Evolutionary conservation across 2,113 vertebrate genomes (phyloP).

Genomic region (Chaenogobius annularis): DNA sequence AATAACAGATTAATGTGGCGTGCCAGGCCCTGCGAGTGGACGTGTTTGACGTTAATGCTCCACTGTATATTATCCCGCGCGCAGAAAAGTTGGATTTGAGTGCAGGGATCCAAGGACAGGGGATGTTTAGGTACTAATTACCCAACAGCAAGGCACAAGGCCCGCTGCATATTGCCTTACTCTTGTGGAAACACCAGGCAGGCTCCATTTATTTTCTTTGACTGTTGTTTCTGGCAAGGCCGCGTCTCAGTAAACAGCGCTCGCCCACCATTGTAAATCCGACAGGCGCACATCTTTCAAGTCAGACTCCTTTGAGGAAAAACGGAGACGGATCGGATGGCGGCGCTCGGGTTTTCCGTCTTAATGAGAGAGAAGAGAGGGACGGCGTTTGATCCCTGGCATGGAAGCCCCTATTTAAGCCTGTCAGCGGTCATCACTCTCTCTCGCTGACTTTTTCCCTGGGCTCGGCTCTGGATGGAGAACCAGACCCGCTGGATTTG

Average conservation of each 20-base stretch:
- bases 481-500: conserved; percentile 39
- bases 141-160: conserved; percentile 77
- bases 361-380: conserved; percentile 81
- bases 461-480: conserved; percentile 44
- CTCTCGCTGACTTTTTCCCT: conserved; percentile 29
- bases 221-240: conserved; percentile 81
- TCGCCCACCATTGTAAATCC: conserved; percentile 80
- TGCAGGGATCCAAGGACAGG: conserved; percentile 74
- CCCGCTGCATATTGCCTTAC: conserved; percentile 78
- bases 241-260: conserved; percentile 76
- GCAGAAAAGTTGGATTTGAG: conserved; percentile 72
- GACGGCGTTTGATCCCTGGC: conserved; percentile 78
- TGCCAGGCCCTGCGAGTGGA: conserved; percentile 69
- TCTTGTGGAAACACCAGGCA: conserved; percentile 80
- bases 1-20: conserved; percentile 76
- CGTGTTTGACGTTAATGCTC: conserved; percentile 81
- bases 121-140: conserved; percentile 82
- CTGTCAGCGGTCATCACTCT: conserved; percentile 77
- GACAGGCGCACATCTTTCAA: conserved; percentile 80
- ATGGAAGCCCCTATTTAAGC: conserved; percentile 80
- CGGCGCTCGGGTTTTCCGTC: conserved; percentile 74
- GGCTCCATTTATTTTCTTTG: conserved; percentile 81
- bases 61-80: conserved; percentile 77
- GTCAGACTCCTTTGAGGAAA: conserved; percentile 79
- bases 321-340: conserved; percentile 78